These are phyloP conservation scores for Anarhynchus alexandrinus DNA, from an alignment of 2,113 vertebrate genomes.

Conservation along the genomic window DNA sequence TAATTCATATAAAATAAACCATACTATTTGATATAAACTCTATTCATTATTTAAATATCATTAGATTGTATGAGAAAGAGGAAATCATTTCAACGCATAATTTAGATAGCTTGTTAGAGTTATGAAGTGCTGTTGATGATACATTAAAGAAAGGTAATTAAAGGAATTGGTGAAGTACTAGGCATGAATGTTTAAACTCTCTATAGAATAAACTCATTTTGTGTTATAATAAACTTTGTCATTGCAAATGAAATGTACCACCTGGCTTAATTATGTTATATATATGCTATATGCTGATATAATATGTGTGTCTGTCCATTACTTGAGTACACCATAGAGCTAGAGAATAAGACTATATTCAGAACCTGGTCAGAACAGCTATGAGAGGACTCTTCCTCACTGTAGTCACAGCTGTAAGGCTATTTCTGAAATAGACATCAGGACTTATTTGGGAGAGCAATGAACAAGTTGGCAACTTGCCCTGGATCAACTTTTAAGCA, in stretches of 20 bases:
- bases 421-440: neutral
- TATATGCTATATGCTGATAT: neutral
- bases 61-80: neutral
- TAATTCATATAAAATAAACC: neutral
- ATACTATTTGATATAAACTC: neutral
- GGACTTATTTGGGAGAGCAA: neutral
- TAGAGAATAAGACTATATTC: neutral
- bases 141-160: conserved; percentile 23
- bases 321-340: neutral
- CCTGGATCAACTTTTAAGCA: neutral
- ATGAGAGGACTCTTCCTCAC: neutral
- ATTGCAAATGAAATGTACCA: conserved; percentile 30
- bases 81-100: conserved; percentile 17
- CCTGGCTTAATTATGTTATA: neutral
- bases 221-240: neutral
- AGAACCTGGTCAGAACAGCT: neutral
- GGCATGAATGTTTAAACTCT: conserved; percentile 2
- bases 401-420: neutral
- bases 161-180: neutral
- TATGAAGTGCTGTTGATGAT: neutral
- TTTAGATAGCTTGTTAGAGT: neutral
- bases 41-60: conserved; percentile 36
- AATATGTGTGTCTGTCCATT: neutral
- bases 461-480: neutral
- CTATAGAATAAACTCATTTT: conserved; percentile 1